A percentile compares a stretch with the other conserved stretches of the same genome.
Evolutionary conservation across 2,113 vertebrate genomes (phyloP).

Genomic region (Ochotona curzoniae): DNA sequence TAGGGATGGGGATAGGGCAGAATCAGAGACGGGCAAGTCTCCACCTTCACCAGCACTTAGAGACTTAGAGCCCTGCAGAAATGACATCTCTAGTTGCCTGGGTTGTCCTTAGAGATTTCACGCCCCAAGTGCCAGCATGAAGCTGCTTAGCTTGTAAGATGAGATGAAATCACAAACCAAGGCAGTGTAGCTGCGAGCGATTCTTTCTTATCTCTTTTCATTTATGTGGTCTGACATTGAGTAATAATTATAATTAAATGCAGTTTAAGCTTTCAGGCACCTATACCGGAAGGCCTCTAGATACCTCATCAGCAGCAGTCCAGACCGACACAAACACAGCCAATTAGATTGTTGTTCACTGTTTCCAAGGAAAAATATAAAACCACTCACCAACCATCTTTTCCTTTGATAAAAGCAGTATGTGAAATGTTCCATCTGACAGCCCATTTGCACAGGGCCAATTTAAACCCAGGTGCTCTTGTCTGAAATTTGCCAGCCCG

Average conservation of each 20-base stretch:
- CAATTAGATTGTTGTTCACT: slow-evolving; percentile 54
- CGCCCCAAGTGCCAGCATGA: slow-evolving; percentile 8
- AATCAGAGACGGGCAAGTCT: slow-evolving; percentile 27
- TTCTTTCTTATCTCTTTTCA: slow-evolving; percentile 73
- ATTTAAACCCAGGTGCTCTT: not conserved
- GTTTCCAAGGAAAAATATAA: slow-evolving; percentile 47
- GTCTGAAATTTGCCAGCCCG: not conserved
- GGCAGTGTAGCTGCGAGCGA: slow-evolving; percentile 48
- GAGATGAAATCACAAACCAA: slow-evolving; percentile 65
- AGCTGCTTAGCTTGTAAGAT: slow-evolving; percentile 58
- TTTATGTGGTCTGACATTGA: slow-evolving; percentile 76
- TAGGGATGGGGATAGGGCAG: not conserved
- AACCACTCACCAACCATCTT: not conserved
- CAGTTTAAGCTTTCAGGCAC: slow-evolving; percentile 74
- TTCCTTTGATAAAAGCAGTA: slow-evolving; percentile 34
- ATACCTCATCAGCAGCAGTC: slow-evolving; percentile 61
- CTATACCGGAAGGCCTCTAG: slow-evolving; percentile 70
- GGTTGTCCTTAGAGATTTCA: slow-evolving; percentile 55
- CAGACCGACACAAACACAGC: slow-evolving; percentile 58
- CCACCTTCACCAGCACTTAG: not conserved
- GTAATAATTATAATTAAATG: slow-evolving; percentile 82
- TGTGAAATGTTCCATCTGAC: not conserved
- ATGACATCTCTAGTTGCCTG: not conserved
- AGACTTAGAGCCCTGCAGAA: slow-evolving; percentile 1
- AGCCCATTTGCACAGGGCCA: not conserved